Evolutionary conservation across 2,797 vertebrate species (phyloP), one percentile per base, ranked within the genome.

Genomic region (Falco concolor): DNA sequence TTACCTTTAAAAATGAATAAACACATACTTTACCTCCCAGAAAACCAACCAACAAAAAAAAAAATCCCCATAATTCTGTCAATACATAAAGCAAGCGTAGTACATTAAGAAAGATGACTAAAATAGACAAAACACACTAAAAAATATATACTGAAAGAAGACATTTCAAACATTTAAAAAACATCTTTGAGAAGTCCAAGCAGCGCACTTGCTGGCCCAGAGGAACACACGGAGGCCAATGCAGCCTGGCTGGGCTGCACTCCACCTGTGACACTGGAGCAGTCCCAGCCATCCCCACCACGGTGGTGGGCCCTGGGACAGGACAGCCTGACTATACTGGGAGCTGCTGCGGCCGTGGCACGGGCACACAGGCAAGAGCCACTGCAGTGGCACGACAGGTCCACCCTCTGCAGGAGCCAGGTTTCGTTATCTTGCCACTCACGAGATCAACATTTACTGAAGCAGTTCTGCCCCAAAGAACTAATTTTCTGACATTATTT

Each of bases 151-250:
- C n/a, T 75, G 54, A 57, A 79, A 75, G 25, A 30, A 65, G 22
- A 12, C 0, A 0, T 49, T 87, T 65, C 34, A 73, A 59, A 64
- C 8, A 9, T 23, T 49, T 47, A 8, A 50, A 57, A 69, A 72
- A 5, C 13, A 12, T 60, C 86, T 81, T 22, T 56, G 69, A 50
- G 45, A 45, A 57, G 53, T 21, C 42, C 42, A 32, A 13, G 32
- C 6, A 74, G 30, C 38, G 42, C 3, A 7, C 25, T 54, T 17
- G 22, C 40, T 56, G 44, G 49, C 23, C 12, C 28, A 40, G 57
- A 79, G 40, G 24, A 45, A 28, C 52, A 13, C 17, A 15, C 0
- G 6, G 36, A 27, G 36, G 34, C 5, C 1, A 1, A 15, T 0
- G 3, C 12, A 65, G 56, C 19, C 44, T 8, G 5, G 8, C 40